A percentile compares a stretch with the other conserved stretches of the same genome.
phyloP scores from a whole-genome alignment of 2,888 invertebrate genomes.

The Pollenia angustigena region DNA sequence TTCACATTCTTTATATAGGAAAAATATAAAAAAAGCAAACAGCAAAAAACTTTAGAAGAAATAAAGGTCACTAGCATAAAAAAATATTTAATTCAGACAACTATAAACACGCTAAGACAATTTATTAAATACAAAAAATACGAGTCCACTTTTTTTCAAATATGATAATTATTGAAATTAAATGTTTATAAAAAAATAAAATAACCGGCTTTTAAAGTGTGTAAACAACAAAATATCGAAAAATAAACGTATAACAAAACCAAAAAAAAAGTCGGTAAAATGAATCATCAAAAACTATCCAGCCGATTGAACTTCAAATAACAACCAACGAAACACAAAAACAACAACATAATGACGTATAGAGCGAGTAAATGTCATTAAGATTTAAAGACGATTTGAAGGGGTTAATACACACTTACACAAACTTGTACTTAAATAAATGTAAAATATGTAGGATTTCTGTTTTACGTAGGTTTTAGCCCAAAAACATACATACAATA shows the following conservation, averaged over 20 bases:
- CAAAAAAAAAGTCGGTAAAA: constrained; percentile 30
- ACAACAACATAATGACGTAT: constrained; percentile 23
- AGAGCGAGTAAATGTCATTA: background rate
- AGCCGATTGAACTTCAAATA: constrained; percentile 37
- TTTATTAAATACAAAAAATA: background rate
- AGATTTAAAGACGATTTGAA: constrained; percentile 18
- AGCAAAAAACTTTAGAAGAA: constrained; percentile 27
- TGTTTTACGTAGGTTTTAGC: background rate
- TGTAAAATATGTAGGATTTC: constrained; percentile 9
- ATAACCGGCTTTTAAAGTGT: constrained; percentile 38
- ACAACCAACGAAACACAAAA: background rate
- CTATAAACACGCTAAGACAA: background rate
- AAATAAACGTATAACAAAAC: constrained; percentile 13
- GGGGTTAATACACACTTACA: background rate
- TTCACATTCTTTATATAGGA: constrained; percentile 68
- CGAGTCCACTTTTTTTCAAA: background rate
- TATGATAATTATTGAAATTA: no score
- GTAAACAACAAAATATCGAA: constrained; percentile 20
- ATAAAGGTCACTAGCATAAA: constrained; percentile 62
- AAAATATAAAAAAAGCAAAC: constrained; percentile 14
- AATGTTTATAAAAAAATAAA: constrained; percentile 2
- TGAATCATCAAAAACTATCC: constrained; percentile 38
- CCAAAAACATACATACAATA: no score
- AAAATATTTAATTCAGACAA: constrained; percentile 55
- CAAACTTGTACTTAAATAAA: no score